phyloP scores from a whole-genome alignment of 2,888 invertebrate species.

The Biston betularia region DNA sequence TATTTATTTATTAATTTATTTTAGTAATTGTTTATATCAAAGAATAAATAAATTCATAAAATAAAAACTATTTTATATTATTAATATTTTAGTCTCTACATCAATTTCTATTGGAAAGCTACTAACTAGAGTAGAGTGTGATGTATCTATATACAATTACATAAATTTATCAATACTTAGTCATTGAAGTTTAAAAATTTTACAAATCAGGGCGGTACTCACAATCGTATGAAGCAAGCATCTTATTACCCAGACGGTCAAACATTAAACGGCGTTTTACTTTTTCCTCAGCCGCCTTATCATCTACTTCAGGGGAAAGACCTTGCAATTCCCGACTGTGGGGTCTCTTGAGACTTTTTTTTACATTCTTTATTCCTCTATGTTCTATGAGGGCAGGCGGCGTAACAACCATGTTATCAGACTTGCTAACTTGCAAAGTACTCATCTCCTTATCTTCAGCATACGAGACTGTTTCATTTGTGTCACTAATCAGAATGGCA shows the following conservation, averaged over 20 bases:
- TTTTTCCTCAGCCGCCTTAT: constrained; percentile 53
- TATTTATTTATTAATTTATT: too few relatives aligned
- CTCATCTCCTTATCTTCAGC: constrained; percentile 44
- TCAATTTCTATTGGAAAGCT: too few relatives aligned
- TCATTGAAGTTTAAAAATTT: not conserved
- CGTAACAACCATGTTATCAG: constrained; percentile 50
- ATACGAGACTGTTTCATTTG: constrained; percentile 25
- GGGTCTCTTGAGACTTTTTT: constrained; percentile 73
- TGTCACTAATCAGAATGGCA: too few relatives aligned
- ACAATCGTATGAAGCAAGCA: constrained; percentile 63
- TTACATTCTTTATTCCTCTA: constrained; percentile 67
- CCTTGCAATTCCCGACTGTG: constrained; percentile 74
- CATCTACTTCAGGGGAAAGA: constrained; percentile 56
- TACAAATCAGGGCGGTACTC: constrained; percentile 49
- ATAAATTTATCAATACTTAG: too few relatives aligned
- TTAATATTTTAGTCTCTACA: too few relatives aligned
- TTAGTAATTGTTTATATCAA: too few relatives aligned
- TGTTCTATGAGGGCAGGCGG: constrained; percentile 59
- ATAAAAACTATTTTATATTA: too few relatives aligned
- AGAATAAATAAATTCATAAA: too few relatives aligned
- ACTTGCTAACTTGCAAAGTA: not conserved
- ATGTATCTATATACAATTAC: too few relatives aligned
- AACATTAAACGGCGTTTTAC: constrained; percentile 60
- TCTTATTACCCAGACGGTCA: constrained; percentile 51
- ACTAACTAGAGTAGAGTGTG: too few relatives aligned